These are phyloP conservation scores for Halocaridina rubra DNA, from an alignment of 2,888 invertebrate species.

Conservation along the genomic window DNA sequence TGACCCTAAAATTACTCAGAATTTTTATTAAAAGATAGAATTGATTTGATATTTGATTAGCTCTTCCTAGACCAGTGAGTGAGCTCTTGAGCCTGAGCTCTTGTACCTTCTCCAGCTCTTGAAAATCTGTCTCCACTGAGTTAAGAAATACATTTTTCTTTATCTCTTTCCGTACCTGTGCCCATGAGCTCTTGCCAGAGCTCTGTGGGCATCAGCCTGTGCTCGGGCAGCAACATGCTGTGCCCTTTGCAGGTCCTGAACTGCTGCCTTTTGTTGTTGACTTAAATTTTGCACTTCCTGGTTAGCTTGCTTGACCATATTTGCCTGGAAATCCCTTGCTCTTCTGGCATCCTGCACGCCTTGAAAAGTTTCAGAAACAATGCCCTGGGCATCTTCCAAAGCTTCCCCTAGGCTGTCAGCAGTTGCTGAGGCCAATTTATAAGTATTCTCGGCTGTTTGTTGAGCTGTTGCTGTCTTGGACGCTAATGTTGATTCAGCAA, in stretches of 20 bases:
- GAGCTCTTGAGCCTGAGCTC: too few species aligned
- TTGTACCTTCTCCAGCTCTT: too few species aligned
- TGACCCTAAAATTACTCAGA: too few species aligned
- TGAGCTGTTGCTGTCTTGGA: constrained; percentile 31
- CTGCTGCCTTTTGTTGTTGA: constrained; percentile 25
- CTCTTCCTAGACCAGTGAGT: too few species aligned
- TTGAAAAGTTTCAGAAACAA: constrained; percentile 26
- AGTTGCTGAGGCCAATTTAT: constrained; percentile 17
- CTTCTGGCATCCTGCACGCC: background rate
- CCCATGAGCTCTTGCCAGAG: constrained; percentile 34
- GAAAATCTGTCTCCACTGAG: too few species aligned
- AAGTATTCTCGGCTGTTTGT: constrained; percentile 35
- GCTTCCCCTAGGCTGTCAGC: constrained; percentile 10
- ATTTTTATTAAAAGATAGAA: too few species aligned
- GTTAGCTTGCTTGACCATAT: constrained; percentile 49
- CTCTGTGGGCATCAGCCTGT: constrained; percentile 35
- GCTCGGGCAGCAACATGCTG: constrained; percentile 40
- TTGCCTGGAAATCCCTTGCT: background rate
- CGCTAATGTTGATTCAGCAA: constrained; percentile 30
- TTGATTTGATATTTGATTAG: too few species aligned
- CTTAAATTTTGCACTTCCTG: constrained; percentile 40
- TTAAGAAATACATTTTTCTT: too few species aligned
- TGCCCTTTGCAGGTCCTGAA: constrained; percentile 25
- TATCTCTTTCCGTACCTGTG: too few species aligned
- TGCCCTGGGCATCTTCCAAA: constrained; percentile 16